Evolutionary conservation across 2,888 invertebrate genomes (phyloP).

Genomic region (Villa cingulata): DNA sequence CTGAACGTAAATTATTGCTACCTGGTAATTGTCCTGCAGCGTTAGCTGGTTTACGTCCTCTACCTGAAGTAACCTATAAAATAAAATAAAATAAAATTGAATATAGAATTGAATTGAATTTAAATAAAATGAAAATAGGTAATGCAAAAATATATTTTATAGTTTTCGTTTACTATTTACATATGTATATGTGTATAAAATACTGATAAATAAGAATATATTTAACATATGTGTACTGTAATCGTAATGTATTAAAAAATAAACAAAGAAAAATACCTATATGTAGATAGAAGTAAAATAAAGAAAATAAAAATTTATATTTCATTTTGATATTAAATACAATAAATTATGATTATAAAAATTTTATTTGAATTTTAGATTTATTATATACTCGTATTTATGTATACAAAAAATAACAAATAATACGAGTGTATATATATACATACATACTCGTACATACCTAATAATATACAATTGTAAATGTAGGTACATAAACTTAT

Average conservation of each 20-base stretch:
- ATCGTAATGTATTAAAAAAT: too few relatives aligned
- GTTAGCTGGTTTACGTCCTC: conserved; percentile 17
- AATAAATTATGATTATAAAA: background rate
- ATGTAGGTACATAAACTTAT: conserved; percentile 2
- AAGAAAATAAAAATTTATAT: background rate
- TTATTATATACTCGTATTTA: conserved; percentile 2
- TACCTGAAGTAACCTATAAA: conserved; percentile 15
- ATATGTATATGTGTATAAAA: too few relatives aligned
- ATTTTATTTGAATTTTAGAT: conserved; percentile 8
- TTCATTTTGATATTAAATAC: background rate
- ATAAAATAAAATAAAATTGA: conserved; percentile 7
- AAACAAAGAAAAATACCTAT: too few relatives aligned
- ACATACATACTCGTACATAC: background rate
- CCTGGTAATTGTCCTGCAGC: conserved; percentile 7
- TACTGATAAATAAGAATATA: too few relatives aligned
- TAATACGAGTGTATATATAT: too few relatives aligned
- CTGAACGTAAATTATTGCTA: conserved; percentile 15
- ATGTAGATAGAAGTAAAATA: background rate
- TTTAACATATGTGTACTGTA: too few relatives aligned
- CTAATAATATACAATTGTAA: too few relatives aligned
- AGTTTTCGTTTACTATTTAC: too few relatives aligned
- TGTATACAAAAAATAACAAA: too few relatives aligned
- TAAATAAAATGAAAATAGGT: background rate
- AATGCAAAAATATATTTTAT: too few relatives aligned
- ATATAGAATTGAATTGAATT: conserved; percentile 2